Conservation (phyloP, 2,797 vertebrate genomes). For the Myripristis jacobus region DNA sequence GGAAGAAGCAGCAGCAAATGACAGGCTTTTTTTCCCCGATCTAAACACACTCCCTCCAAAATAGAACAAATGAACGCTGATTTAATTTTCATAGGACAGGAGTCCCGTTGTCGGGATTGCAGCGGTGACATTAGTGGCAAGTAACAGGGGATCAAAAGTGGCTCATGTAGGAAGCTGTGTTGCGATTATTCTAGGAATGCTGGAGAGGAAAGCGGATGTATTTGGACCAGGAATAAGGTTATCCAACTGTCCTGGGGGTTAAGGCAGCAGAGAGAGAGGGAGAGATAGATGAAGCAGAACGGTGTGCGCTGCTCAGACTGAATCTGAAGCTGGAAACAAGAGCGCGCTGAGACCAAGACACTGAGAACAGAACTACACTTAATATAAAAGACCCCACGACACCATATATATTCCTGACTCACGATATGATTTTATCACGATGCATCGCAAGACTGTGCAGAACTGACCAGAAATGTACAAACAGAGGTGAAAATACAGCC, state of each 20-base stretch:
- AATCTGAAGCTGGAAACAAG: constrained; percentile 21
- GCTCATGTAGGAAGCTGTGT: constrained; percentile 28
- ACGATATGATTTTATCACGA: too few relatives aligned
- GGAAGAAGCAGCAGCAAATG: constrained; percentile 2
- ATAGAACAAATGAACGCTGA: neutral
- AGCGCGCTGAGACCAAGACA: neutral
- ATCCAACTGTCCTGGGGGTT: constrained; percentile 58
- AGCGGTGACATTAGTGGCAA: constrained; percentile 19
- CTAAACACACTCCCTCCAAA: neutral
- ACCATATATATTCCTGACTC: too few relatives aligned
- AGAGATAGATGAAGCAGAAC: constrained; percentile 60
- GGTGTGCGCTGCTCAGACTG: constrained; percentile 45
- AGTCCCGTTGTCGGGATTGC: neutral
- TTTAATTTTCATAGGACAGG: constrained; percentile 14
- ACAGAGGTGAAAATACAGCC: too few relatives aligned
- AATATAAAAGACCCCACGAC: too few relatives aligned
- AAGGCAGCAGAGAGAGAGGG: constrained; percentile 53
- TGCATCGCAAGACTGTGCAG: too few relatives aligned
- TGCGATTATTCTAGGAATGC: constrained; percentile 38
- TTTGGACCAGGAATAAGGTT: constrained; percentile 43
- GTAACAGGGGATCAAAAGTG: constrained; percentile 5
- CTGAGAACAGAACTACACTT: neutral
- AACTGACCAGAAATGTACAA: too few relatives aligned
- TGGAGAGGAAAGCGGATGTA: constrained; percentile 40
- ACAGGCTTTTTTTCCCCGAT: neutral